Conservation (phyloP, 1,140 invertebrate species). For the Saxidomus purpurata region DNA sequence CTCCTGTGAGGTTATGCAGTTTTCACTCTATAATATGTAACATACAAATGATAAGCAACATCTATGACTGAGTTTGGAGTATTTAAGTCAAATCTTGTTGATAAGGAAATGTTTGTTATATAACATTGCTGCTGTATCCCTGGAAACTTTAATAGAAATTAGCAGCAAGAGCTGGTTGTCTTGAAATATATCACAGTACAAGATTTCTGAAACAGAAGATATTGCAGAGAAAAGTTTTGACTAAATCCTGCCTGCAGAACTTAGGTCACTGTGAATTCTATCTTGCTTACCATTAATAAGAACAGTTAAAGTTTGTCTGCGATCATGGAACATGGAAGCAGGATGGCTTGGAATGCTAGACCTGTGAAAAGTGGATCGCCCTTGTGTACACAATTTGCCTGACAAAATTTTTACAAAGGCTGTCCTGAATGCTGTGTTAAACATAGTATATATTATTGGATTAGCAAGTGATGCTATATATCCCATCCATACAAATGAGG, state of each 20-base stretch:
- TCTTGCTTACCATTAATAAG: constrained; percentile 33
- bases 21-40: too few species aligned
- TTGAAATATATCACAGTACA: too few species aligned
- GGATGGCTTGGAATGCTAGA: constrained; percentile 26
- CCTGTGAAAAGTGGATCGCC: background rate
- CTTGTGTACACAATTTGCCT: constrained; percentile 69
- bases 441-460: constrained; percentile 87
- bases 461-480: constrained; percentile 86
- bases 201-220: too few species aligned
- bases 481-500: constrained; percentile 85
- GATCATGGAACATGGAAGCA: constrained; percentile 29
- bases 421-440: constrained; percentile 85
- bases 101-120: too few species aligned
- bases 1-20: too few species aligned
- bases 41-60: too few species aligned
- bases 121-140: too few species aligned
- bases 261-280: constrained; percentile 15
- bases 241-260: background rate
- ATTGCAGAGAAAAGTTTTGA: too few species aligned
- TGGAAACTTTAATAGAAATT: too few species aligned
- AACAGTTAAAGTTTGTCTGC: constrained; percentile 54
- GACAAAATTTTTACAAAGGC: constrained; percentile 84
- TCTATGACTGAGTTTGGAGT: too few species aligned
- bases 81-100: too few species aligned
- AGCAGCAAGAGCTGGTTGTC: too few species aligned